A percentile compares a stretch with the other conserved stretches of the same genome.
phyloP scores from a whole-genome alignment of 2,113 vertebrate genomes.

The Anseranas semipalmata region DNA sequence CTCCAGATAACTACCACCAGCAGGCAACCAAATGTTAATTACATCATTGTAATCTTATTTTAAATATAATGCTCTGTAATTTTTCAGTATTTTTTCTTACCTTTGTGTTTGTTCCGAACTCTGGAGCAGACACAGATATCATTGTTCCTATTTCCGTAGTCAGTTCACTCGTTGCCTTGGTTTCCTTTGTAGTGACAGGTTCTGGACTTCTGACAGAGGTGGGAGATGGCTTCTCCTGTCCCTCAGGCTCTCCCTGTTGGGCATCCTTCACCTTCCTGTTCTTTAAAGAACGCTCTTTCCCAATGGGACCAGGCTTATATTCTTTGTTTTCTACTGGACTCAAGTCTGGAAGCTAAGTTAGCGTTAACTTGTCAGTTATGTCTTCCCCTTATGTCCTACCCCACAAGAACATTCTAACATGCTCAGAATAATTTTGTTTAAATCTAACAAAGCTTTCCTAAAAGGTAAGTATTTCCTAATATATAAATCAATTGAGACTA shows the following conservation, averaged over 20 bases:
- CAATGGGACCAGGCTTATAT: slow-evolving; percentile 97
- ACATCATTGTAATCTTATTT: neutral
- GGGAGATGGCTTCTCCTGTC: slow-evolving; percentile 84
- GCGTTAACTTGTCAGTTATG: slow-evolving; percentile 45
- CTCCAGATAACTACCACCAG: neutral
- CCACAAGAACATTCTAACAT: neutral
- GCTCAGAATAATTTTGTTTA: neutral
- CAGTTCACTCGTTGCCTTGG: slow-evolving; percentile 85
- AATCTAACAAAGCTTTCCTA: neutral
- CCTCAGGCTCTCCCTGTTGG: slow-evolving; percentile 88
- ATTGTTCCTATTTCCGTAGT: slow-evolving; percentile 92
- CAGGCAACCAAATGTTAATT: neutral
- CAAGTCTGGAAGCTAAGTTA: slow-evolving; percentile 91
- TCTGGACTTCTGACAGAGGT: slow-evolving; percentile 81
- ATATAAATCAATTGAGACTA: neutral
- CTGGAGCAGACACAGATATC: slow-evolving; percentile 90
- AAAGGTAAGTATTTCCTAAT: neutral
- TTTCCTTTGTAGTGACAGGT: slow-evolving; percentile 84
- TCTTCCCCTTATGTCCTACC: neutral
- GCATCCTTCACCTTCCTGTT: slow-evolving; percentile 96
- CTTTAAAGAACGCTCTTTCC: slow-evolving; percentile 96
- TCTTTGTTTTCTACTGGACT: slow-evolving; percentile 93
- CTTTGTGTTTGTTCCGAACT: slow-evolving; percentile 89
- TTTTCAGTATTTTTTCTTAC: slow-evolving; percentile 61
- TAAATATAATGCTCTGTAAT: neutral